Evolutionary conservation across 2,888 invertebrate species (phyloP), one percentile per base, ranked within the genome.

Genomic region (Schizaphis graminum): DNA sequence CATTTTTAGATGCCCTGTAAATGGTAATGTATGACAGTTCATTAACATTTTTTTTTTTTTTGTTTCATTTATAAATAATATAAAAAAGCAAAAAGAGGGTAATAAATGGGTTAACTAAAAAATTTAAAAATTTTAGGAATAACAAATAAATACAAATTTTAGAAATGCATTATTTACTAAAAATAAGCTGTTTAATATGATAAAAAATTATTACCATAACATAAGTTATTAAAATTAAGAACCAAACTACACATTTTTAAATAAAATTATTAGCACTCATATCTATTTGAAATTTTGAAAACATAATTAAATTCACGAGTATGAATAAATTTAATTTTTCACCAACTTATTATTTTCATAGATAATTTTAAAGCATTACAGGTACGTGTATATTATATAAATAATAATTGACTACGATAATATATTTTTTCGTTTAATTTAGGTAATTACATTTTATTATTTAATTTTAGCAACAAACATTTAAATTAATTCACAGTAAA

Each of bases 21-120:
- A 91, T 47, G 7, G n/a, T n/a, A 47, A 57, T 47, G 86, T 35
- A 44, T 24, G n/a, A 57, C 47, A 1, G 28, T 85, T 28, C 57
- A 57, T 86, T 44, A 56, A 57, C 5, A 56, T 26, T 53, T 41
- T 44, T 44, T n/a, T 3, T 61, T 77, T 67, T 53, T 85, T 44
- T 44, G 13, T 56, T n/a, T 85, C 11, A n/a, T 85, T 91, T 85
- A 56, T 44, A 91, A 91, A 85, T 56, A 57, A 84, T 57, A 85
- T 57, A 85, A 56, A 47, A 47, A 56, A 57, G 21, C 24, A n/a
- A n/a, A 85, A n/a, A 91, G 11, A 10, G n/a, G 10, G 28, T 91
- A 21, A 57, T 10, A 85, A 56, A 85, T 85, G 28, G 56, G 1
- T 49, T 56, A 41, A 28, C 53, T 84, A 41, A 53, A 91, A 53